These are phyloP conservation scores for Saimiri boliviensis DNA, from an alignment of 2,113 vertebrate genomes.

Conservation along the genomic window DNA sequence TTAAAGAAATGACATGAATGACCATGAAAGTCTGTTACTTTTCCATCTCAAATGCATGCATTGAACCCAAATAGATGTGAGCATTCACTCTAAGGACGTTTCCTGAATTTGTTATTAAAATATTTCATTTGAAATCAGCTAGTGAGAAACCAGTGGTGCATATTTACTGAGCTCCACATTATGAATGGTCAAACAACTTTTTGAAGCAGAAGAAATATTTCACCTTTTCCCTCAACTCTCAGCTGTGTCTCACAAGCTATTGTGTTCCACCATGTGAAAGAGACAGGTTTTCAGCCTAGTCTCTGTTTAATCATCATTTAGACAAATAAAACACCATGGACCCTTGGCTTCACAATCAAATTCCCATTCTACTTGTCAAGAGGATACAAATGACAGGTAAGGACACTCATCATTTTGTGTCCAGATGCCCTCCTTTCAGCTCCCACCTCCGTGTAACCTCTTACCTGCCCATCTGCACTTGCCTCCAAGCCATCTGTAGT, in stretches of 20 bases:
- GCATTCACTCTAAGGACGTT: background rate
- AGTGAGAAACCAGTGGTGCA: background rate
- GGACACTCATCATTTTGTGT: rapidly evolving
- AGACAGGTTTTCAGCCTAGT: background rate
- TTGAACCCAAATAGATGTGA: background rate
- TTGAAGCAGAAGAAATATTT: background rate
- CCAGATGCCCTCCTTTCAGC: background rate
- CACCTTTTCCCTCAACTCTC: slow-evolving; percentile 47
- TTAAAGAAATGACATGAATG: background rate
- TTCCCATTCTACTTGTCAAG: background rate
- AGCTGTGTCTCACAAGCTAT: background rate
- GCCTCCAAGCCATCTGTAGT: background rate
- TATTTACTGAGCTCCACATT: background rate
- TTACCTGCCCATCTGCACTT: background rate
- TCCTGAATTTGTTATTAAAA: background rate
- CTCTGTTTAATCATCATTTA: background rate
- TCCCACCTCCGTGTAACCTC: background rate
- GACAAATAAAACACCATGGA: background rate
- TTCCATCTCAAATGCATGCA: background rate
- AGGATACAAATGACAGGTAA: background rate
- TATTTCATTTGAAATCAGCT: slow-evolving; percentile 29
- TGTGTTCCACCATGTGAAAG: background rate
- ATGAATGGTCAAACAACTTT: slow-evolving; percentile 7
- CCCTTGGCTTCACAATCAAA: background rate
- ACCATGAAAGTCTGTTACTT: background rate